These are phyloP conservation scores for Drosophila birchii DNA, from an alignment of 2,888 invertebrate genomes.

Conservation along the genomic window DNA sequence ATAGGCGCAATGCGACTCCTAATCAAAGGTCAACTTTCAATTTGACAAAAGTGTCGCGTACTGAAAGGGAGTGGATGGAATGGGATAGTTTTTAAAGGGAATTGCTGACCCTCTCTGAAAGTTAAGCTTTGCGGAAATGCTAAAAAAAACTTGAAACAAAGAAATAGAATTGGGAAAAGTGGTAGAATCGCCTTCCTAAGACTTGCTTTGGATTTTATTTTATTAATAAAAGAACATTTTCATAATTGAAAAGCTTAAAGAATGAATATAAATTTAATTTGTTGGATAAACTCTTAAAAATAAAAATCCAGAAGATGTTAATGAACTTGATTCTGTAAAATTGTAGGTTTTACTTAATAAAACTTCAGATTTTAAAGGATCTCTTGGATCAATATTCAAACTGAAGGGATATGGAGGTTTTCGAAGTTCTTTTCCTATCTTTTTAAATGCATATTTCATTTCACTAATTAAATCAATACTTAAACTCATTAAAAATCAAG, in stretches of 20 bases:
- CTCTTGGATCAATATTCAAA: not conserved
- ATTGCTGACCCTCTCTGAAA: not conserved
- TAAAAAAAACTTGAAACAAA: not conserved
- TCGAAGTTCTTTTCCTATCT: not conserved
- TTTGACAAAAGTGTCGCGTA: slow-evolving; percentile 18
- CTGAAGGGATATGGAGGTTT: not conserved
- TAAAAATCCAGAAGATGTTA: too few relatives aligned
- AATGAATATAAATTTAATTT: too few relatives aligned
- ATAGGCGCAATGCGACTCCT: slow-evolving; percentile 48
- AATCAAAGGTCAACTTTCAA: slow-evolving; percentile 47
- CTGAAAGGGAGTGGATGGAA: not conserved
- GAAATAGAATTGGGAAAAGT: not conserved
- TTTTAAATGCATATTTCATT: not conserved
- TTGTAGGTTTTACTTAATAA: too few relatives aligned
- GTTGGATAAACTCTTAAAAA: too few relatives aligned
- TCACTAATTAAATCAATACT: not conserved
- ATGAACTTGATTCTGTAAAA: too few relatives aligned
- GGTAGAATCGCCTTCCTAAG: not conserved
- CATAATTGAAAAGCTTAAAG: not conserved
- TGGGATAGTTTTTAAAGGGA: not conserved
- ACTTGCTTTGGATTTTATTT: not conserved
- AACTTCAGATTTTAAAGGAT: not conserved
- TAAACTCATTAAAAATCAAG: not conserved
- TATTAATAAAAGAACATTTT: not conserved
- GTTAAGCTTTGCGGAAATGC: not conserved